A percentile compares a stretch with the other conserved stretches of the same genome.
Evolutionary conservation across 2,113 vertebrate species (phyloP).

Genomic region (Shinisaurus crocodilurus): DNA sequence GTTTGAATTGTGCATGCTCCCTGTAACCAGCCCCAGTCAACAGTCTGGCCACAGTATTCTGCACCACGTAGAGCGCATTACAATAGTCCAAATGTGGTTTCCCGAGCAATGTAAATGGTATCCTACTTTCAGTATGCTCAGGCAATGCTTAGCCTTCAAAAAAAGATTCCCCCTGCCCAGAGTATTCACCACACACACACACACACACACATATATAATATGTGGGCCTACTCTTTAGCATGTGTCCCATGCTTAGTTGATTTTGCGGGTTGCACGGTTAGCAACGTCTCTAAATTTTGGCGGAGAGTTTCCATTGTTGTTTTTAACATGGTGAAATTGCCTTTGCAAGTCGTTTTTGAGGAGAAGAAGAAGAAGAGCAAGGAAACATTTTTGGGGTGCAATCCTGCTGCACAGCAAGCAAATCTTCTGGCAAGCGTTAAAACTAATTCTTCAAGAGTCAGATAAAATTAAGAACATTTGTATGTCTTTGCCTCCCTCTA

Average conservation of each 20-base stretch:
- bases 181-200: not conserved
- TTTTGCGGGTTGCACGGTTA: conserved; percentile 3
- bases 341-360: conserved; percentile 12
- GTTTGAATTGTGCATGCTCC: too few species aligned
- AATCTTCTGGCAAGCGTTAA: conserved; percentile 42
- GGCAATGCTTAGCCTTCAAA: not conserved
- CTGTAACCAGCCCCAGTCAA: too few species aligned
- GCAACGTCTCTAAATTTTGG: conserved; percentile 10
- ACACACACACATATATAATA: too few species aligned
- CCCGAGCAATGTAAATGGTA: not conserved
- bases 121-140: not conserved
- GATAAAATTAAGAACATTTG: conserved; percentile 67
- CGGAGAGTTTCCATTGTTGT: not conserved
- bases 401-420: conserved; percentile 49
- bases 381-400: conserved; percentile 42
- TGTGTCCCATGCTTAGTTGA: not conserved
- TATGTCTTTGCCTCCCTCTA: conserved; percentile 46
- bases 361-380: conserved; percentile 43
- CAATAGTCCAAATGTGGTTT: not conserved
- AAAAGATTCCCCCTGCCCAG: too few species aligned
- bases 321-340: conserved; percentile 12
- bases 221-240: not conserved
- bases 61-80: too few species aligned
- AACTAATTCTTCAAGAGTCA: conserved; percentile 36
- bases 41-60: too few species aligned